Percentiles rank a stretch among this genome's conserved stretches.
phyloP scores from a whole-genome alignment of 2,113 vertebrate genomes.

The Lagenorhynchus albirostris region DNA sequence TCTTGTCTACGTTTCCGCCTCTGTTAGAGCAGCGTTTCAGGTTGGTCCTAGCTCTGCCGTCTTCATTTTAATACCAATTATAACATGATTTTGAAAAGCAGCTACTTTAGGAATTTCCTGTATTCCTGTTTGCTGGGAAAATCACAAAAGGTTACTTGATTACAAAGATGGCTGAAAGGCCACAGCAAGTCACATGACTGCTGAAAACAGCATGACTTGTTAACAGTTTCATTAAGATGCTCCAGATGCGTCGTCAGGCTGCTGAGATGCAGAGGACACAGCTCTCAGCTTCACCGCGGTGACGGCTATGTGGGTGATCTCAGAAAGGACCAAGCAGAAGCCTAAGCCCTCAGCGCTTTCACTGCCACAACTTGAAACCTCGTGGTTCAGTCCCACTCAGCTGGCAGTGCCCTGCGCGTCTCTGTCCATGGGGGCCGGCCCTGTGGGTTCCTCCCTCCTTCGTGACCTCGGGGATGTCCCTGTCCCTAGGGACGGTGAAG shows the following conservation, averaged over 20 bases:
- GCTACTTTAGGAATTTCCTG: neutral
- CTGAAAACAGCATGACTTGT: neutral
- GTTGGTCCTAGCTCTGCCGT: neutral
- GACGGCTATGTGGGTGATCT: neutral
- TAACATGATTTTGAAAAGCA: neutral
- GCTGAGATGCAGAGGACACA: no score
- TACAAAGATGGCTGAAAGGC: neutral
- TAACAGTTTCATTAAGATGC: neutral
- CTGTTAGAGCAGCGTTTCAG: neutral
- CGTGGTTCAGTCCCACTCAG: rapidly evolving
- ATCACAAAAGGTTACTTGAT: neutral
- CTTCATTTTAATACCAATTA: neutral
- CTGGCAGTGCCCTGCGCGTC: neutral
- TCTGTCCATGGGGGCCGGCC: neutral
- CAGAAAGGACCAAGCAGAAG: neutral
- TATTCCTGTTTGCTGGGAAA: neutral
- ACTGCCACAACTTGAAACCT: rapidly evolving
- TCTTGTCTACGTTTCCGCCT: neutral
- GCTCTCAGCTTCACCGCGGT: neutral
- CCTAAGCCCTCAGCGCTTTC: neutral
- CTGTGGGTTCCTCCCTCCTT: neutral
- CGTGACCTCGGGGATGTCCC: neutral
- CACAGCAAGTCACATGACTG: neutral
- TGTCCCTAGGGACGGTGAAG: neutral
- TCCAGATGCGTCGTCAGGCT: neutral